A percentile compares a stretch with the other conserved stretches of the same genome.
Conservation (phyloP, 23 tunicate species). For the Ciona savignyi region DNA sequence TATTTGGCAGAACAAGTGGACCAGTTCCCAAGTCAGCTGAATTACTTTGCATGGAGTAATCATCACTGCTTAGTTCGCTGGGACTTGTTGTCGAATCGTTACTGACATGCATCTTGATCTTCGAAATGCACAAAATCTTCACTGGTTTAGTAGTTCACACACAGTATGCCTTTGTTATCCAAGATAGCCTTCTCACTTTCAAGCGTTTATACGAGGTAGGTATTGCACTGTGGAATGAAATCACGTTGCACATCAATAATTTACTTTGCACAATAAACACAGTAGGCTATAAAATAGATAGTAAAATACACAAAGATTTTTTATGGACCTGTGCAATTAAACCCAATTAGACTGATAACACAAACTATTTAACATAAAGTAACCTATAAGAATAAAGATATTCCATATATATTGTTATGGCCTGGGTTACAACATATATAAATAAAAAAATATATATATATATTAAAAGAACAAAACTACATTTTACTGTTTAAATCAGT, state of each 20-base stretch:
- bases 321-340: too few species aligned
- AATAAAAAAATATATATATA: too few species aligned
- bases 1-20: background rate
- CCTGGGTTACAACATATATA: too few species aligned
- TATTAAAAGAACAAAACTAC: too few species aligned
- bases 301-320: too few species aligned
- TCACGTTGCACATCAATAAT: background rate
- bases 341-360: too few species aligned
- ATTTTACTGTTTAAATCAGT: too few species aligned
- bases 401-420: too few species aligned
- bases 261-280: background rate
- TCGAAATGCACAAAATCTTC: background rate
- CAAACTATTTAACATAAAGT: too few species aligned
- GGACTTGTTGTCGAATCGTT: constrained; percentile 26
- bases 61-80: constrained; percentile 20
- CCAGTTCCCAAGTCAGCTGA: constrained; percentile 4
- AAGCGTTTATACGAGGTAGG: constrained; percentile 29
- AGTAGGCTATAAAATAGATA: too few species aligned
- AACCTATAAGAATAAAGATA: too few species aligned
- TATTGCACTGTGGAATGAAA: constrained; percentile 42
- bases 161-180: background rate
- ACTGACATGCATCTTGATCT: constrained; percentile 34
- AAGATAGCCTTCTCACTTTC: background rate
- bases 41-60: constrained; percentile 16
- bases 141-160: background rate